Percentiles rank a stretch among this genome's conserved stretches.
These are phyloP conservation scores for Ips nitidus DNA, from an alignment of 1,140 invertebrate genomes.

Conservation along the genomic window DNA sequence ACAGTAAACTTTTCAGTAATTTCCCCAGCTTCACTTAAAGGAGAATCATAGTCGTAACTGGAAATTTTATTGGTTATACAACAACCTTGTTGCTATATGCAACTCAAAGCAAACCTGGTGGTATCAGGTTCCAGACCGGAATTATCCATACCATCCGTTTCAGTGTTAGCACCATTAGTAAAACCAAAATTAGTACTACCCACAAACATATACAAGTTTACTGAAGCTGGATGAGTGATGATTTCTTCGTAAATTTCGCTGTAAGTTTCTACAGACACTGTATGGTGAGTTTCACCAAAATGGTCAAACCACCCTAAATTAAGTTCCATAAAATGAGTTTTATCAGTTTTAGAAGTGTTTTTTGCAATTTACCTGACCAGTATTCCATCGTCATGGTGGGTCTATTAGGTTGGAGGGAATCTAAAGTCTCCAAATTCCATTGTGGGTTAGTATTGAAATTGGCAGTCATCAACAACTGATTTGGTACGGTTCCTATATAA, in stretches of 20 bases:
- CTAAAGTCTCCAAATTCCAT: constrained; percentile 50
- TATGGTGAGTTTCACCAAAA: constrained; percentile 43
- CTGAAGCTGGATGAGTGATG: constrained; percentile 53
- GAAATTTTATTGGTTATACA: not conserved
- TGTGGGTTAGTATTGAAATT: constrained; percentile 54
- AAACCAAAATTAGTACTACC: constrained; percentile 73
- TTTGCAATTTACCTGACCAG: constrained; percentile 54
- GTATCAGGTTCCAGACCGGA: constrained; percentile 54
- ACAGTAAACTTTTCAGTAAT: constrained; percentile 54
- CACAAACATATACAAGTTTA: constrained; percentile 73
- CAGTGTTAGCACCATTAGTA: constrained; percentile 58
- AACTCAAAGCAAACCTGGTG: constrained; percentile 41
- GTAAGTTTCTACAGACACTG: constrained; percentile 19
- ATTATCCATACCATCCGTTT: constrained; percentile 17
- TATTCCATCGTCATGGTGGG: constrained; percentile 65
- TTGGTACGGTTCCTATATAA: constrained; percentile 52
- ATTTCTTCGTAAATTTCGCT: constrained; percentile 34
- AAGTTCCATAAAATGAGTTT: not conserved
- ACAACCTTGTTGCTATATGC: not conserved
- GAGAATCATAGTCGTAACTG: constrained; percentile 62
- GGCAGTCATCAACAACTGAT: constrained; percentile 47
- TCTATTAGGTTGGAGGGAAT: constrained; percentile 56
- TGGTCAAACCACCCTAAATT: constrained; percentile 63
- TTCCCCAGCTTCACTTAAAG: constrained; percentile 57
- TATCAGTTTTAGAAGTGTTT: not conserved